phyloP scores from a whole-genome alignment of 2,888 invertebrate species.

The Mythimna loreyi region DNA sequence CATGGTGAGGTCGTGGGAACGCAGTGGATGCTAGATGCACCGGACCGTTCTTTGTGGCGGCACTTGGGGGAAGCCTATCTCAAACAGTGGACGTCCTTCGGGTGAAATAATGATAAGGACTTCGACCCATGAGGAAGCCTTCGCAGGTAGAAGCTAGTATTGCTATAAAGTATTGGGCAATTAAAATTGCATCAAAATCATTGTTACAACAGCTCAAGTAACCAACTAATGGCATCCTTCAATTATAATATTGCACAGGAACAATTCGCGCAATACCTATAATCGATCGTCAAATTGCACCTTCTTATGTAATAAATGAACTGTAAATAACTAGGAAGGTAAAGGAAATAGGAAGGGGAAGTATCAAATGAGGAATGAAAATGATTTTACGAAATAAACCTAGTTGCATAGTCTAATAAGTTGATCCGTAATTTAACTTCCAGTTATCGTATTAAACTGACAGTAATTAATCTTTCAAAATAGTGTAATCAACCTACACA shows the following conservation, averaged over 20 bases:
- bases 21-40: no score
- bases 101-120: no score
- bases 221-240: conserved; percentile 26
- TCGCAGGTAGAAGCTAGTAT: no score
- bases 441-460: neutral
- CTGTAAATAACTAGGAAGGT: conserved; percentile 19
- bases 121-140: no score
- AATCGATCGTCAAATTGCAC: conserved; percentile 15
- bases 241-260: conserved; percentile 31
- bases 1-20: no score
- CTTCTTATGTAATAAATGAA: conserved; percentile 11
- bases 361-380: neutral
- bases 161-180: no score
- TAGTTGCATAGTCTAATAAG: neutral
- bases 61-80: no score
- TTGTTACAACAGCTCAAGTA: neutral
- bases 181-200: no score
- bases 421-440: neutral
- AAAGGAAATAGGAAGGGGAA: conserved; percentile 36
- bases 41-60: no score
- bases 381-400: neutral
- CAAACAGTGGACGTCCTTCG: no score
- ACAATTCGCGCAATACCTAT: conserved; percentile 26
- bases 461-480: neutral
- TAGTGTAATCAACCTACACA: neutral